Percentiles rank a stretch among this genome's conserved stretches.
phyloP scores from a whole-genome alignment of 2,888 invertebrate species.

The Galerucella calmariensis region DNA sequence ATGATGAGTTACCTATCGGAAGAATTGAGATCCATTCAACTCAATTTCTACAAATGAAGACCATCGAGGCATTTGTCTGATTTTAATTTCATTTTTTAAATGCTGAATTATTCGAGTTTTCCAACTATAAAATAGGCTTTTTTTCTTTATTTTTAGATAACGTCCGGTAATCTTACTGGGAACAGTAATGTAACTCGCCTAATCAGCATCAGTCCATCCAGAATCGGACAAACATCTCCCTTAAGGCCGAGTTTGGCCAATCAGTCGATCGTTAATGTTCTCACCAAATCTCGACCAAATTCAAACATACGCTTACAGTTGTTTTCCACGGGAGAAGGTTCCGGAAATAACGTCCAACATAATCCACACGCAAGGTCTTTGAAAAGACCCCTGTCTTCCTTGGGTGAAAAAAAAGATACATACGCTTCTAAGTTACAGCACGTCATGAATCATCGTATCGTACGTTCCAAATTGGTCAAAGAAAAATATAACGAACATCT shows the following conservation, averaged over 20 bases:
- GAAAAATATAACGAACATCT: constrained; percentile 83
- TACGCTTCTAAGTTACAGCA: constrained; percentile 72
- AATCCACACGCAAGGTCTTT: constrained; percentile 54
- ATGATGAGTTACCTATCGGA: constrained; percentile 48
- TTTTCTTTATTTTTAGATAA: constrained; percentile 49
- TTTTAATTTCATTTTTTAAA: not conserved
- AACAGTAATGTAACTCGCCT: constrained; percentile 65
- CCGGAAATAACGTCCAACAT: constrained; percentile 44
- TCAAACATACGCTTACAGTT: constrained; percentile 61
- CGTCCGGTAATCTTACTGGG: constrained; percentile 40
- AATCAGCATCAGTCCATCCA: constrained; percentile 66
- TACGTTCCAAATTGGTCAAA: constrained; percentile 75
- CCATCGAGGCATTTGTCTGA: constrained; percentile 59
- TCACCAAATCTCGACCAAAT: constrained; percentile 57
- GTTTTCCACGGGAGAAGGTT: constrained; percentile 54
- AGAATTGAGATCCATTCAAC: constrained; percentile 56
- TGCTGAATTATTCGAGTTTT: not conserved
- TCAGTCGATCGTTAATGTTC: constrained; percentile 63
- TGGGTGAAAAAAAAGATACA: constrained; percentile 66
- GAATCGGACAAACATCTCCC: constrained; percentile 57
- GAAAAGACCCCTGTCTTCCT: constrained; percentile 65
- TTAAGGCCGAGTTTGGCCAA: constrained; percentile 64
- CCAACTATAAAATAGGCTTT: not conserved
- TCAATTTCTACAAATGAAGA: constrained; percentile 50
- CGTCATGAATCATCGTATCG: constrained; percentile 78